phyloP scores from a whole-genome alignment of 2,113 vertebrate genomes.

The Nibea coibor region DNA sequence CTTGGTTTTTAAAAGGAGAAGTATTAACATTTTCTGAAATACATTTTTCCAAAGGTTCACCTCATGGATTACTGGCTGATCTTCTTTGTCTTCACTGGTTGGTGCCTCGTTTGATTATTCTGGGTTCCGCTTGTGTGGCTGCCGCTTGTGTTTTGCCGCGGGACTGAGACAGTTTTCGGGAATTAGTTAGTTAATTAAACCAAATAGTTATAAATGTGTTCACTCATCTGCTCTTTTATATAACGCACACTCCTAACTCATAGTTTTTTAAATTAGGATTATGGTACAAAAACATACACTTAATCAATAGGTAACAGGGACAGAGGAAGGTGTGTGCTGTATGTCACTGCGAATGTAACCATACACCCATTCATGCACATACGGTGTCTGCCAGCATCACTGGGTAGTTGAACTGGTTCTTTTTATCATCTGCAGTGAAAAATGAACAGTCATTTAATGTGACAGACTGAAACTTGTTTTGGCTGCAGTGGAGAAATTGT shows the following conservation, averaged over 20 bases:
- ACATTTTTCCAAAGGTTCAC: constrained; percentile 17
- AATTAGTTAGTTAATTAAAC: too few species aligned
- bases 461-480: not conserved
- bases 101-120: constrained; percentile 5
- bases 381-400: too few species aligned
- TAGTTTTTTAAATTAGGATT: not conserved
- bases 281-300: not conserved
- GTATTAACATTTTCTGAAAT: not conserved
- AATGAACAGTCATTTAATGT: not conserved
- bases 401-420: not conserved
- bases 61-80: constrained; percentile 42
- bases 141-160: too few species aligned
- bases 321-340: not conserved
- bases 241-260: not conserved
- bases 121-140: too few species aligned
- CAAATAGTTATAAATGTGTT: too few species aligned
- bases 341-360: not conserved
- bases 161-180: not conserved
- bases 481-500: not conserved
- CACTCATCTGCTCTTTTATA: too few species aligned
- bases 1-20: not conserved
- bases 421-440: not conserved
- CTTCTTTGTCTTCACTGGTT: constrained; percentile 55
- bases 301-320: not conserved
- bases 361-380: not conserved